phyloP scores from a whole-genome alignment of 1,140 invertebrate genomes.

The Macrobrachium rosenbergii region DNA sequence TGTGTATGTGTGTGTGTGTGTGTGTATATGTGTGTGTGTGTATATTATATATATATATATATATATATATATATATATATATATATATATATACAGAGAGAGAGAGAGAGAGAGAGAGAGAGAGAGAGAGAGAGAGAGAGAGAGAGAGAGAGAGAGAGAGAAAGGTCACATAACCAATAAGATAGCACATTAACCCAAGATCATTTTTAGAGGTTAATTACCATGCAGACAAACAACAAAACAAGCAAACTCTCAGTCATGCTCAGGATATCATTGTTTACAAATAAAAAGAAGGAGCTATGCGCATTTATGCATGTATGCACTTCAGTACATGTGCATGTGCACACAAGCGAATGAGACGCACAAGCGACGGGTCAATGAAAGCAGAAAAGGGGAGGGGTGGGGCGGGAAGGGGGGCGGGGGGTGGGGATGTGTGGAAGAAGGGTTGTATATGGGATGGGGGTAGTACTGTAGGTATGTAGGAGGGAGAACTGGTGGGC shows the following conservation, averaged over 20 bases:
- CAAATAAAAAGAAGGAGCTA: neutral
- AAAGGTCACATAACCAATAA: neutral
- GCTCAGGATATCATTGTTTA: too few relatives aligned
- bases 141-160: conserved; percentile 23
- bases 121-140: conserved; percentile 33
- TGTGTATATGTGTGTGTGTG: neutral
- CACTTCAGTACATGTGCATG: neutral
- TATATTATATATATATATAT: conserved; percentile 22
- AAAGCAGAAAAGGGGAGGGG: neutral
- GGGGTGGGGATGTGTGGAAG: neutral
- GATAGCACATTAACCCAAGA: too few relatives aligned
- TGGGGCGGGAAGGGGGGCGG: neutral
- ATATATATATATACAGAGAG: too few relatives aligned
- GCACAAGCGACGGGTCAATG: conserved; percentile 5
- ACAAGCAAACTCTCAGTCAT: too few relatives aligned
- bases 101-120: conserved; percentile 33
- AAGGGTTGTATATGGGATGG: neutral
- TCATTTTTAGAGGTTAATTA: too few relatives aligned
- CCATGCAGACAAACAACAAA: too few relatives aligned
- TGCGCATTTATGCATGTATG: neutral
- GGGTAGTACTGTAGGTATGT: neutral
- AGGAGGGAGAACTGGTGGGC: neutral
- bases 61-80: conserved; percentile 6
- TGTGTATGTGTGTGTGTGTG: neutral
- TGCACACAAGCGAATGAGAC: neutral